phyloP scores from a whole-genome alignment of 2,797 vertebrate genomes.

The Tragelaphus eurycerus region DNA sequence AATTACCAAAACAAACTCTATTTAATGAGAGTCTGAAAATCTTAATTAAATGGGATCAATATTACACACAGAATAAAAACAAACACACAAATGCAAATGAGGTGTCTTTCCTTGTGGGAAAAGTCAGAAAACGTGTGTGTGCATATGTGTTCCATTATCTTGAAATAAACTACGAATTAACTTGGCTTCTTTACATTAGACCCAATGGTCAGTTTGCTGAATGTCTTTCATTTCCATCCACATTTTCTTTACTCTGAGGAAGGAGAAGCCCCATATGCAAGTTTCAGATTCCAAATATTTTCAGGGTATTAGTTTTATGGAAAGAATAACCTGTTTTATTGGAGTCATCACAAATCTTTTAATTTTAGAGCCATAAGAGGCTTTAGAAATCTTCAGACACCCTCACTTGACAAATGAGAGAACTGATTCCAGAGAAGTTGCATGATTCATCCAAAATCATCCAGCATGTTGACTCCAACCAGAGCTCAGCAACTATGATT shows the following conservation, averaged over 20 bases:
- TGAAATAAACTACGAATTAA: not conserved
- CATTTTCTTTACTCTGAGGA: not conserved
- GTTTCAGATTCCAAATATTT: not conserved
- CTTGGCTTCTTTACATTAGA: not conserved
- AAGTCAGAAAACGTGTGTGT: not conserved
- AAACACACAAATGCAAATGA: conserved; percentile 49
- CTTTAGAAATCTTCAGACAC: not conserved
- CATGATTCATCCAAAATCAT: not conserved
- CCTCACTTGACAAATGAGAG: not conserved
- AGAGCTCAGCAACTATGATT: not conserved
- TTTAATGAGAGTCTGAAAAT: conserved; percentile 40
- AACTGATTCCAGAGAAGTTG: not conserved
- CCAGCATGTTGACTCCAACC: not conserved
- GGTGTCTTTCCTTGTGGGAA: not conserved
- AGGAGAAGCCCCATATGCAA: not conserved
- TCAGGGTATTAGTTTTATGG: not conserved
- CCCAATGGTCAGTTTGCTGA: not conserved
- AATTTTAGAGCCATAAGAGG: not conserved
- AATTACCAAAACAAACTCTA: conserved; percentile 48
- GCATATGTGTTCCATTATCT: not conserved
- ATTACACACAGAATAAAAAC: conserved; percentile 31
- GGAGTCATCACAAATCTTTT: not conserved
- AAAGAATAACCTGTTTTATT: not conserved
- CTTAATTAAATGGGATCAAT: conserved; percentile 58
- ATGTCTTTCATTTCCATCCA: not conserved